Conservation (phyloP, 2,888 invertebrate species). For the Hirtodrosophila alboralis region DNA sequence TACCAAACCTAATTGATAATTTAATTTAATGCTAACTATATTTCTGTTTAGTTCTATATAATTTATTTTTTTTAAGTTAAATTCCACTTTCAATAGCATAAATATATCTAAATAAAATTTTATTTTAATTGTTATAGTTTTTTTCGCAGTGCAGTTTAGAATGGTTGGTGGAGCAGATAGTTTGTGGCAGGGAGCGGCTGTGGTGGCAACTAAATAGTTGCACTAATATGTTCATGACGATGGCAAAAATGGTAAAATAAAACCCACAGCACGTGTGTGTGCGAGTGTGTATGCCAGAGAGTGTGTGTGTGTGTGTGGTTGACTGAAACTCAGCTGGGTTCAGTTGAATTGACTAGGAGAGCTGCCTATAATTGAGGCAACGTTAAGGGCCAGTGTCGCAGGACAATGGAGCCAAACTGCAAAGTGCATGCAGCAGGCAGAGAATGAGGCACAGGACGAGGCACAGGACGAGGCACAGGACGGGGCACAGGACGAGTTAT, state of each 20-base stretch:
- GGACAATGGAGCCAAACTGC: constrained; percentile 31
- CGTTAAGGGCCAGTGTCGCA: constrained; percentile 33
- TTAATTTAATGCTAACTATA: too few relatives aligned
- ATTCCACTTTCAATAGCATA: too few relatives aligned
- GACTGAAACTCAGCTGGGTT: constrained; percentile 18
- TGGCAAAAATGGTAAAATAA: constrained; percentile 68
- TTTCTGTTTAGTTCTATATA: too few relatives aligned
- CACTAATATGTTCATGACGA: constrained; percentile 66
- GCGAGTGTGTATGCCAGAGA: not conserved
- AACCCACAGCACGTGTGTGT: constrained; percentile 65
- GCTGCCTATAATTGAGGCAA: constrained; percentile 60
- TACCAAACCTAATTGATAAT: too few relatives aligned
- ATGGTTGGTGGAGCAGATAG: constrained; percentile 9
- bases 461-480: constrained; percentile 15
- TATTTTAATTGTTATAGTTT: not conserved
- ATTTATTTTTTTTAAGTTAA: too few relatives aligned
- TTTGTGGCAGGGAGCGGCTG: constrained; percentile 12
- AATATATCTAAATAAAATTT: constrained; percentile 13
- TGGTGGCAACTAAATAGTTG: constrained; percentile 72
- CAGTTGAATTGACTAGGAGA: constrained; percentile 12
- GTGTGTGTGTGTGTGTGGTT: constrained; percentile 13
- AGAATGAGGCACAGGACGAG: constrained; percentile 22
- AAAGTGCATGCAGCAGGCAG: constrained; percentile 40
- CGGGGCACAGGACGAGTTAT: constrained; percentile 34
- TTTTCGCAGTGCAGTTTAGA: constrained; percentile 43